Evolutionary conservation across 2,113 vertebrate genomes (phyloP).

Genomic region (Clinocottus analis): DNA sequence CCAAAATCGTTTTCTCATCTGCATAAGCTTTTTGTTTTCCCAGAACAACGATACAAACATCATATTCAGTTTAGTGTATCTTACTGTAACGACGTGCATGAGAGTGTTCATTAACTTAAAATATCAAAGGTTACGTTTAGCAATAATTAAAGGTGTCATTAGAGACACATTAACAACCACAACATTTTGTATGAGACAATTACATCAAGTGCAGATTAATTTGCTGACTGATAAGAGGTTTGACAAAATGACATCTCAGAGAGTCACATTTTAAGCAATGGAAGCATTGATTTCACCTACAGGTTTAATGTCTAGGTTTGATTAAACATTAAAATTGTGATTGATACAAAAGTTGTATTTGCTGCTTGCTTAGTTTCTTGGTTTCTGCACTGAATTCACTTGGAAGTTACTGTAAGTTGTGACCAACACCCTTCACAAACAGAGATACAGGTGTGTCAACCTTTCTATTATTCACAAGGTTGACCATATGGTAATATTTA

Average conservation of each 20-base stretch:
- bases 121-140: slow-evolving; percentile 60
- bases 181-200: neutral
- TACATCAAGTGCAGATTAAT: neutral
- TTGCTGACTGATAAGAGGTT: slow-evolving; percentile 10
- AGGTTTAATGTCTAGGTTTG: too few species aligned
- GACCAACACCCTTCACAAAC: slow-evolving; percentile 48
- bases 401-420: neutral
- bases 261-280: neutral
- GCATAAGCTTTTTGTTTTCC: neutral
- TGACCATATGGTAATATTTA: neutral
- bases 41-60: neutral
- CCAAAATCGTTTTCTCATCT: neutral
- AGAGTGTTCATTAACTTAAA: slow-evolving; percentile 33
- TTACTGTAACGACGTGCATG: neutral
- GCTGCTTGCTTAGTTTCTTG: neutral
- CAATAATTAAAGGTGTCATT: slow-evolving; percentile 26
- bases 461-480: neutral
- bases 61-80: neutral
- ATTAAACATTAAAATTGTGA: too few species aligned
- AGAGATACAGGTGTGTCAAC: slow-evolving; percentile 4
- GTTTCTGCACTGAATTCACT: neutral
- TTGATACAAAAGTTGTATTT: too few species aligned
- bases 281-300: neutral
- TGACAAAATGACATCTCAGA: neutral
- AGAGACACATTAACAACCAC: neutral